phyloP scores from a whole-genome alignment of 2,113 vertebrate species.

The Accipiter virgatus region DNA sequence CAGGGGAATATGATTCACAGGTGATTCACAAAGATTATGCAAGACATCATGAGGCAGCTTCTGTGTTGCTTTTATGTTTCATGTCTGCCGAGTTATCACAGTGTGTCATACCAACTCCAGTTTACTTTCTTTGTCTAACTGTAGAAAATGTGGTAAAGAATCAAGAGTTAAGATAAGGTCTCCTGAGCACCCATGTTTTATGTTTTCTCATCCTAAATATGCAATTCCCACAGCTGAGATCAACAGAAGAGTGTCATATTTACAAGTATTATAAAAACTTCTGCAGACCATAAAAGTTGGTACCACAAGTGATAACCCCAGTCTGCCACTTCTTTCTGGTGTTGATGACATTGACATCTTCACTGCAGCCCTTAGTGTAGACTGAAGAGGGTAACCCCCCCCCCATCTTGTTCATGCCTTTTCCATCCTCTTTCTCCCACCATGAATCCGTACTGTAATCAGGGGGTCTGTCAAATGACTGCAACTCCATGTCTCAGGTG shows the following conservation, averaged over 20 bases:
- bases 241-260: background rate
- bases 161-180: background rate
- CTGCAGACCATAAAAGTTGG: background rate
- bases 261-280: background rate
- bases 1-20: slow-evolving; percentile 30
- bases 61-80: slow-evolving; percentile 28
- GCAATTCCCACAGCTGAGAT: background rate
- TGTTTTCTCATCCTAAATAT: background rate
- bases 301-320: background rate
- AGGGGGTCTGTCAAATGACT: background rate
- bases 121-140: slow-evolving; percentile 16
- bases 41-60: slow-evolving; percentile 23
- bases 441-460: background rate
- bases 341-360: background rate
- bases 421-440: background rate
- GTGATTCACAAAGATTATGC: slow-evolving; percentile 51
- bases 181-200: background rate
- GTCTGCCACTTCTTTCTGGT: background rate
- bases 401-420: background rate
- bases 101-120: background rate
- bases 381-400: background rate
- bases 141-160: slow-evolving; percentile 9
- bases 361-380: background rate
- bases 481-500: background rate
- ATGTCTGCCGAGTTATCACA: slow-evolving; percentile 21